Conservation (phyloP, 2,113 vertebrate species). For the Chunga burmeisteri region DNA sequence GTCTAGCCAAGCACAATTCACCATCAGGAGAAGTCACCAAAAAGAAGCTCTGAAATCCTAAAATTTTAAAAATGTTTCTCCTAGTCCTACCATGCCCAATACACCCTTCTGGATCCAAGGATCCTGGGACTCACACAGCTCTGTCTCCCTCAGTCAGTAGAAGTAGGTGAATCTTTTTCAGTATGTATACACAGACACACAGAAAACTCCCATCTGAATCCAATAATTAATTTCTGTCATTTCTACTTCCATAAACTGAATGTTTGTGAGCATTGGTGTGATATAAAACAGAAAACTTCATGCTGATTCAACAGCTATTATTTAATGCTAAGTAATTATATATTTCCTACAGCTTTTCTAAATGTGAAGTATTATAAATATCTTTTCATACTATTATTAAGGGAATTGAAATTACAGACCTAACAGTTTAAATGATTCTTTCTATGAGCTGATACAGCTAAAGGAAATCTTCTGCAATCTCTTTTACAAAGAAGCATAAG, state of each 20-base stretch:
- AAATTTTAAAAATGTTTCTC: not conserved
- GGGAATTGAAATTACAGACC: not conserved
- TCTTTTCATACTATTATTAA: not conserved
- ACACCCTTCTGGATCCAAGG: not conserved
- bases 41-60: not conserved
- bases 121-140: not conserved
- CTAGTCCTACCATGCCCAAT: not conserved
- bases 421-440: not conserved
- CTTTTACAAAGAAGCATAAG: not conserved
- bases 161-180: not conserved
- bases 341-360: not conserved
- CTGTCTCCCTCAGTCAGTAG: not conserved
- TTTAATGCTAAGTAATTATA: not conserved
- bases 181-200: not conserved
- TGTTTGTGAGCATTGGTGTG: accelerated
- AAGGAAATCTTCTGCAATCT: not conserved
- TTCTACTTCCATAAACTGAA: not conserved
- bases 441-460: not conserved
- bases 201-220: not conserved
- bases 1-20: not conserved
- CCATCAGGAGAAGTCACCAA: not conserved
- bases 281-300: not conserved
- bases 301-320: not conserved
- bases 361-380: not conserved
- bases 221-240: not conserved